phyloP scores from a whole-genome alignment of 2,113 vertebrate species.

The Ammospiza nelsoni region DNA sequence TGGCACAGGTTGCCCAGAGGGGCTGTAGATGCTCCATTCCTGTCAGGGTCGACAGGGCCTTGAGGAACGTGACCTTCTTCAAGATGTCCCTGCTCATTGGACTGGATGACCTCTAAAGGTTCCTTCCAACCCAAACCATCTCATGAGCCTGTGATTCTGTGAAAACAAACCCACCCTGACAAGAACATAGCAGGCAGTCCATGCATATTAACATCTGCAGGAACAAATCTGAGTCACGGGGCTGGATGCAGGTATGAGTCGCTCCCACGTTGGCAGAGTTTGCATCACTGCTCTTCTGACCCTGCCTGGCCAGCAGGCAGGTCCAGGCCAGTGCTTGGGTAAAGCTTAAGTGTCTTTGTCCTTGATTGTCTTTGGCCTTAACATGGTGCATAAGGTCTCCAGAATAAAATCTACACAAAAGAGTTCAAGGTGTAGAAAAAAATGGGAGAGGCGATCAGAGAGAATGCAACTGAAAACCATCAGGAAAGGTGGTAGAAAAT shows the following conservation, averaged over 20 bases:
- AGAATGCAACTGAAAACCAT: rapidly evolving
- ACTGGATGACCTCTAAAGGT: neutral
- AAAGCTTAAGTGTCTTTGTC: neutral
- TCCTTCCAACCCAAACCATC: neutral
- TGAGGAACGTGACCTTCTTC: neutral
- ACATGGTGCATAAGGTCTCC: neutral
- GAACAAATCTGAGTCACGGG: neutral
- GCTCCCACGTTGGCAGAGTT: neutral
- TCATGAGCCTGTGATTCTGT: neutral
- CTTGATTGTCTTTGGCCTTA: neutral
- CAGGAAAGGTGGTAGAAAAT: neutral
- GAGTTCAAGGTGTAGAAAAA: neutral
- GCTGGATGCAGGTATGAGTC: rapidly evolving
- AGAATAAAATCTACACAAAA: neutral
- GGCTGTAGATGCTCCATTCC: neutral
- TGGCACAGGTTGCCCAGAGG: neutral
- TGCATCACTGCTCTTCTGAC: neutral
- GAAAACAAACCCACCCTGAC: neutral
- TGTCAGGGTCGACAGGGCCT: neutral
- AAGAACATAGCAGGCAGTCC: neutral
- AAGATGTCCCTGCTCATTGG: neutral
- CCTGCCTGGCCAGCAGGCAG: neutral
- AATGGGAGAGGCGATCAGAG: rapidly evolving
- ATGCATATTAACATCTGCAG: neutral
- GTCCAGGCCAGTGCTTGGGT: neutral